phyloP scores from a whole-genome alignment of 2,797 vertebrate genomes.

The Amphiprion clarkii region DNA sequence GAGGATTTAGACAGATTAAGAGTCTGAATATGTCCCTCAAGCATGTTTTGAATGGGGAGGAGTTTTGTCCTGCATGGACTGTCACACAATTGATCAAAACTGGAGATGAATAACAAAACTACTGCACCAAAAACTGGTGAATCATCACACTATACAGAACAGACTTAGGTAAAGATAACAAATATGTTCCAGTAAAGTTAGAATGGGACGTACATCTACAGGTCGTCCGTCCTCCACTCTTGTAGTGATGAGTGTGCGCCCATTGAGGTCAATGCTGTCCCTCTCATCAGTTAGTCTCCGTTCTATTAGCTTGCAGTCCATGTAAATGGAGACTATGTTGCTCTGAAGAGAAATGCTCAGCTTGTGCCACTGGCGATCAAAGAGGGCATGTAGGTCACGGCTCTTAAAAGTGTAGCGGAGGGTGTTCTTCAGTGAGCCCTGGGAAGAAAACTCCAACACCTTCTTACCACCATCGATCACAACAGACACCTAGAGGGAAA shows the following conservation, averaged over 20 bases:
- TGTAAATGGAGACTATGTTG: conserved; percentile 89
- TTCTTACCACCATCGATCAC: conserved; percentile 93
- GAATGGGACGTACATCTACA: conserved; percentile 90
- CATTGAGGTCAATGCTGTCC: conserved; percentile 84
- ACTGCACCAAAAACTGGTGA: neutral
- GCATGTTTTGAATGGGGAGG: conserved; percentile 16
- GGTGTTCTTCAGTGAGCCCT: conserved; percentile 83
- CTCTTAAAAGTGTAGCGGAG: conserved; percentile 93
- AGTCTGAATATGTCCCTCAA: conserved; percentile 11
- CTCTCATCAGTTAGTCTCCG: conserved; percentile 87
- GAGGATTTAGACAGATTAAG: conserved; percentile 50
- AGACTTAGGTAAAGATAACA: neutral
- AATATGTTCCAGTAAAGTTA: neutral
- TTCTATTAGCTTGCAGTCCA: conserved; percentile 95
- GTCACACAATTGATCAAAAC: neutral
- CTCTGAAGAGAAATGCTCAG: conserved; percentile 90
- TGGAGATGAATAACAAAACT: neutral
- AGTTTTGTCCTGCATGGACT: neutral
- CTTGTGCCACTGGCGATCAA: conserved; percentile 98
- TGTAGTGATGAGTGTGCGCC: conserved; percentile 90
- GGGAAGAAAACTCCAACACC: conserved; percentile 90
- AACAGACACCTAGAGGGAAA: conserved; percentile 87
- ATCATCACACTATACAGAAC: neutral
- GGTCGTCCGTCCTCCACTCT: conserved; percentile 91
- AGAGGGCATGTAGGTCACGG: conserved; percentile 92